These are phyloP conservation scores for Drosophila arawakana DNA, from an alignment of 1,140 invertebrate species.

Conservation along the genomic window DNA sequence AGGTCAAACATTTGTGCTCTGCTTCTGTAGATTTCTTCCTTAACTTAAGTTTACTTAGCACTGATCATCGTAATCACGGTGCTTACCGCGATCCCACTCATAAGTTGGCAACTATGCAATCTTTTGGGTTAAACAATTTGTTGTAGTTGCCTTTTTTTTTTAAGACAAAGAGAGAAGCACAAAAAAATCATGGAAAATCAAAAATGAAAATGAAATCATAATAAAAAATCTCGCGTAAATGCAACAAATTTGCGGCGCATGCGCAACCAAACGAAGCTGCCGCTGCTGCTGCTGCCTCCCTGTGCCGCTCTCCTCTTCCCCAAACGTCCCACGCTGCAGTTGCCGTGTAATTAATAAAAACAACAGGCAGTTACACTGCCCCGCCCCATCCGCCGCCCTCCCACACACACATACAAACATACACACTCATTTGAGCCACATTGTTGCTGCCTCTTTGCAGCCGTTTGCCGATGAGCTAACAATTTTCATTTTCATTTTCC, in stretches of 20 bases:
- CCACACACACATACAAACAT: too few relatives aligned
- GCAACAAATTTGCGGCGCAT: conserved; percentile 59
- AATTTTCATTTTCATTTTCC: conserved; percentile 21
- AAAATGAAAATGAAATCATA: conserved; percentile 55
- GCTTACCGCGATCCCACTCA: not conserved
- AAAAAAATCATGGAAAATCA: conserved; percentile 1
- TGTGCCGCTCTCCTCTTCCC: too few relatives aligned
- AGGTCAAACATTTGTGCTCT: not conserved
- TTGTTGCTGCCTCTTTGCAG: conserved; percentile 19
- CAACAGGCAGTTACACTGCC: conserved; percentile 41
- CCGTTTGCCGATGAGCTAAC: conserved; percentile 48
- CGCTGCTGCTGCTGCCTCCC: not conserved
- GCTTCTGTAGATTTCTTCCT: too few relatives aligned
- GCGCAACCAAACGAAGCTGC: conserved; percentile 47
- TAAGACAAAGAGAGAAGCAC: conserved; percentile 18
- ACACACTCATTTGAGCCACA: conserved; percentile 14
- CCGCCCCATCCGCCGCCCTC: conserved; percentile 5
- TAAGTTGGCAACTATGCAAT: conserved; percentile 16
- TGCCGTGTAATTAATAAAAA: conserved; percentile 59
- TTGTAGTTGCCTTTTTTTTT: conserved; percentile 8
- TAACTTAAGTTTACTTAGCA: not conserved
- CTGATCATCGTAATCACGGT: conserved; percentile 25
- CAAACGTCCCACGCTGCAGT: not conserved
- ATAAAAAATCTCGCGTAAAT: conserved; percentile 56
- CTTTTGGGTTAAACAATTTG: conserved; percentile 22